Conservation (phyloP, 2,797 vertebrate genomes). For the Arctocebus calabarensis region DNA sequence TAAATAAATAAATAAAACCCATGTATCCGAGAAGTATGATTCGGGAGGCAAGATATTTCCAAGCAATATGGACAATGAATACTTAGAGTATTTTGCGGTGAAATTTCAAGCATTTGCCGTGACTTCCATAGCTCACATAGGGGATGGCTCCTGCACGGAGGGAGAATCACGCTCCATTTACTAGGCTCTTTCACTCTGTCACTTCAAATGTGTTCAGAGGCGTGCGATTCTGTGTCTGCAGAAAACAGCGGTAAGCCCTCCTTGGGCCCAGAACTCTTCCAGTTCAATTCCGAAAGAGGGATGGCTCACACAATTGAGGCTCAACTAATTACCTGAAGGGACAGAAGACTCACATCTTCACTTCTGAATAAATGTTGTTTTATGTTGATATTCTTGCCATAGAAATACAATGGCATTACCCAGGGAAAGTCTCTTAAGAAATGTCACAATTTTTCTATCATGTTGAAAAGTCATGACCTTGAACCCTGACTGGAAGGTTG, state of each 20-base stretch:
- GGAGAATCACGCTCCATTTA: accelerated
- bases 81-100: not conserved
- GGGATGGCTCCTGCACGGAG: not conserved
- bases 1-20: not conserved
- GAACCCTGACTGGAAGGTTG: no score
- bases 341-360: not conserved
- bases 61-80: not conserved
- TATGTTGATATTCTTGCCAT: not conserved
- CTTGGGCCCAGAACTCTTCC: not conserved
- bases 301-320: no score
- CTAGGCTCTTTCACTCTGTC: not conserved
- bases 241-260: accelerated
- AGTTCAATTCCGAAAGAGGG: not conserved
- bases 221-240: not conserved
- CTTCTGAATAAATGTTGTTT: not conserved
- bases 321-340: not conserved
- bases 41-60: not conserved
- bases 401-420: not conserved
- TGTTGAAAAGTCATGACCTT: not conserved
- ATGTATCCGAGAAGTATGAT: not conserved
- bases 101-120: not conserved
- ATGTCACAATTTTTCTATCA: not conserved
- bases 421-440: not conserved
- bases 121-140: not conserved
- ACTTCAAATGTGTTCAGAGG: not conserved